phyloP scores from a whole-genome alignment of 2,113 vertebrate genomes.

The Phyllostomus discolor region DNA sequence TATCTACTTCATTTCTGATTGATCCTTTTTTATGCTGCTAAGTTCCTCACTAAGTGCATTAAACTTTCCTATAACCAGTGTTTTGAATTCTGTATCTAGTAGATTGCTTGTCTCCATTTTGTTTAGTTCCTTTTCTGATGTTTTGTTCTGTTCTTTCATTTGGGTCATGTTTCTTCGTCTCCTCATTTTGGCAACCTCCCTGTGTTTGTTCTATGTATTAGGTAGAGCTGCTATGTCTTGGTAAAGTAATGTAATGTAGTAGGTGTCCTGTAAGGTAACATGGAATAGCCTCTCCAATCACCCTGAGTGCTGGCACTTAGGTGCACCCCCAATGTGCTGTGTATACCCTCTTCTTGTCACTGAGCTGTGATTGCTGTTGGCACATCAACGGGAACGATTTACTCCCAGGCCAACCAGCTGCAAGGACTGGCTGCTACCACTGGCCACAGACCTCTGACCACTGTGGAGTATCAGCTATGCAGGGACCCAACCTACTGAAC shows the following conservation, averaged over 20 bases:
- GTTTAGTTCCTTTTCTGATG: neutral
- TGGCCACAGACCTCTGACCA: neutral
- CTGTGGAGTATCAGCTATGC: neutral
- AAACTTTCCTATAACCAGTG: neutral
- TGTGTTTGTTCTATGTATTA: neutral
- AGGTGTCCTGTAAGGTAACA: neutral
- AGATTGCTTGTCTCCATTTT: neutral
- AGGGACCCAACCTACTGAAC: neutral
- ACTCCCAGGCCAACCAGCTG: neutral
- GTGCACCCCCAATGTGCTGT: neutral
- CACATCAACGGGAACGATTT: neutral
- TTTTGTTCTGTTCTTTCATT: neutral
- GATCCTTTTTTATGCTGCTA: neutral
- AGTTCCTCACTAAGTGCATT: neutral
- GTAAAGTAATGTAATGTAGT: neutral
- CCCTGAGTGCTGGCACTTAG: neutral
- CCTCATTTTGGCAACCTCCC: neutral
- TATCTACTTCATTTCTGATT: neutral
- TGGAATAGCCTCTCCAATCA: neutral
- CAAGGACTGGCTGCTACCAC: neutral
- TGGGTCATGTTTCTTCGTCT: neutral
- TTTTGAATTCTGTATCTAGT: neutral
- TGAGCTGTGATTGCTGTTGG: neutral
- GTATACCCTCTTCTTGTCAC: neutral
- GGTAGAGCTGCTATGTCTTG: neutral